Conservation (phyloP, 2,888 invertebrate genomes). For the Panopea generosa region DNA sequence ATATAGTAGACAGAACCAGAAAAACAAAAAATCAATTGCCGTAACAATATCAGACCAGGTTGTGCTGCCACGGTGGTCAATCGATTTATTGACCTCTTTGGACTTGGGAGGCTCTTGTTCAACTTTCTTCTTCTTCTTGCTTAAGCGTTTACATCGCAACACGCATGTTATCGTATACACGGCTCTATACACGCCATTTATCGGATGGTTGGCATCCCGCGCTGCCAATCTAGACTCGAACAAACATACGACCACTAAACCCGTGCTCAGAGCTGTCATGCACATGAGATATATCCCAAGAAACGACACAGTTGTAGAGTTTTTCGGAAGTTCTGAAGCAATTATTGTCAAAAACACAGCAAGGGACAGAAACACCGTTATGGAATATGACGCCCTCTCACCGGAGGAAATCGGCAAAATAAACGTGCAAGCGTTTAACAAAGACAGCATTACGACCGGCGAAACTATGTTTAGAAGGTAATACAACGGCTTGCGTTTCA, state of each 20-base stretch:
- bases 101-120: too few relatives aligned
- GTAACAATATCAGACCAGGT: slow-evolving; percentile 12
- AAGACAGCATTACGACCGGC: slow-evolving; percentile 35
- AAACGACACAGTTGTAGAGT: slow-evolving; percentile 19
- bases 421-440: slow-evolving; percentile 54
- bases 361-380: slow-evolving; percentile 37
- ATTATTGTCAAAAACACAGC: slow-evolving; percentile 40
- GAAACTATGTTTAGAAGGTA: slow-evolving; percentile 20
- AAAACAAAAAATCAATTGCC: slow-evolving; percentile 13
- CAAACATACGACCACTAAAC: slow-evolving; percentile 19
- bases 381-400: slow-evolving; percentile 25
- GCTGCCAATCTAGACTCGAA: slow-evolving; percentile 7
- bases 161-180: background rate
- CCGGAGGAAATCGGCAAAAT: slow-evolving; percentile 36
- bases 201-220: background rate
- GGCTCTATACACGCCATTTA: background rate
- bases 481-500: slow-evolving; percentile 27
- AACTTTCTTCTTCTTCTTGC: background rate
- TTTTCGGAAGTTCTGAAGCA: slow-evolving; percentile 32
- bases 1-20: slow-evolving; percentile 8
- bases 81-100: too few relatives aligned
- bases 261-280: slow-evolving; percentile 25
- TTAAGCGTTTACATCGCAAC: background rate
- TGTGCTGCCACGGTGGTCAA: too few relatives aligned
- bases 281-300: slow-evolving; percentile 14